A percentile compares a stretch with the other conserved stretches of the same genome.
These are phyloP conservation scores for Drosophila formosana DNA, from an alignment of 2,888 invertebrate genomes.

Conservation along the genomic window DNA sequence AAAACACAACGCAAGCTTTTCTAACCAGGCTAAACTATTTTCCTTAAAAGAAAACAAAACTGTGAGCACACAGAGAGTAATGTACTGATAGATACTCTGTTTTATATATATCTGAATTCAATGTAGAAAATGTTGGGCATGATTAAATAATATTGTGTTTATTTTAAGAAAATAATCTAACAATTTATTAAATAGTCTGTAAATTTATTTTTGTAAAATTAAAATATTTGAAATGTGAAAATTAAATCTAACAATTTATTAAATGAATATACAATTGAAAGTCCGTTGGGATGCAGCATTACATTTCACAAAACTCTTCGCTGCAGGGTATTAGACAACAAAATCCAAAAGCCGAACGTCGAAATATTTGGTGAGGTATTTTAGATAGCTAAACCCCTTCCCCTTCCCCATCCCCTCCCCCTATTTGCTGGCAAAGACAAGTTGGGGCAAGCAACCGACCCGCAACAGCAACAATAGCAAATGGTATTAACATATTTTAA, in stretches of 20 bases:
- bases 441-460: constrained; percentile 31
- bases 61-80: background rate
- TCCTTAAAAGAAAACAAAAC: constrained; percentile 46
- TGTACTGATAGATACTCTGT: constrained; percentile 25
- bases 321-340: constrained; percentile 42
- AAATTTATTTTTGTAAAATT: too few relatives aligned
- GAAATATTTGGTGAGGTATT: constrained; percentile 73
- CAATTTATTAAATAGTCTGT: too few relatives aligned
- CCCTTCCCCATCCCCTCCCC: constrained; percentile 24
- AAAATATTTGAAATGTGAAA: too few relatives aligned
- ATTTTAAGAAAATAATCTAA: too few relatives aligned
- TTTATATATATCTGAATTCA: too few relatives aligned
- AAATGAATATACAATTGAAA: too few relatives aligned
- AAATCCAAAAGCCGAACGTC: constrained; percentile 48
- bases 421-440: constrained; percentile 17
- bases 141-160: too few relatives aligned
- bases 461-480: constrained; percentile 44
- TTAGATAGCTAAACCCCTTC: constrained; percentile 50
- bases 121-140: too few relatives aligned
- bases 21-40: constrained; percentile 69
- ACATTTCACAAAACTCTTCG: background rate
- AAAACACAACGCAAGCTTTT: constrained; percentile 50
- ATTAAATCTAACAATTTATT: too few relatives aligned
- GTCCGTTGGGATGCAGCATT: too few relatives aligned
- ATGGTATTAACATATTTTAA: constrained; percentile 76